Evolutionary conservation across 2,888 invertebrate genomes (phyloP).

Genomic region (Acleris literana): DNA sequence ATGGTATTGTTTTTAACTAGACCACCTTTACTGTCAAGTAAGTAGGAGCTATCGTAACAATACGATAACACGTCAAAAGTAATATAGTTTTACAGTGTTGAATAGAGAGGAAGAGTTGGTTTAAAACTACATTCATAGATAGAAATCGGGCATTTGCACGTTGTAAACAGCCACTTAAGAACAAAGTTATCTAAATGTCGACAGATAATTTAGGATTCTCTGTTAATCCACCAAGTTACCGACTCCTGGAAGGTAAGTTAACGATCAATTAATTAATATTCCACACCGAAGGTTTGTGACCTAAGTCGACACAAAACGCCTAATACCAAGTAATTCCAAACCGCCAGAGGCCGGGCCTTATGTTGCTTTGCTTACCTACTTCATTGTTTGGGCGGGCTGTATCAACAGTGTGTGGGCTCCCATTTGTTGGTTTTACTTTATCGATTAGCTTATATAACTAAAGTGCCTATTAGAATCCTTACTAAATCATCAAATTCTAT

Average conservation of each 20-base stretch:
- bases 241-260: not conserved
- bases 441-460: slow-evolving; percentile 46
- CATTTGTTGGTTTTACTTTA: slow-evolving; percentile 53
- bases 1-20: too few relatives aligned
- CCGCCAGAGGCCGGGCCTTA: slow-evolving; percentile 58
- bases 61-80: too few relatives aligned
- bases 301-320: slow-evolving; percentile 57
- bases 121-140: too few relatives aligned
- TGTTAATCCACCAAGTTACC: not conserved
- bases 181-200: not conserved
- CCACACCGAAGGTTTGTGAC: slow-evolving; percentile 37
- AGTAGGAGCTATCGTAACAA: too few relatives aligned
- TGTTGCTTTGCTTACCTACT: slow-evolving; percentile 55
- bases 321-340: slow-evolving; percentile 58
- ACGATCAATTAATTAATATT: slow-evolving; percentile 27
- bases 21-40: too few relatives aligned
- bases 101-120: too few relatives aligned
- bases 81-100: too few relatives aligned
- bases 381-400: slow-evolving; percentile 59
- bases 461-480: slow-evolving; percentile 15
- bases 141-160: too few relatives aligned
- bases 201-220: not conserved
- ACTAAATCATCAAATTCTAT: too few relatives aligned
- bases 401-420: slow-evolving; percentile 58
- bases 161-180: too few relatives aligned